Base-by-base conservation (phyloP, 2,888 invertebrate genomes). In the Sturmia bella region DNA sequence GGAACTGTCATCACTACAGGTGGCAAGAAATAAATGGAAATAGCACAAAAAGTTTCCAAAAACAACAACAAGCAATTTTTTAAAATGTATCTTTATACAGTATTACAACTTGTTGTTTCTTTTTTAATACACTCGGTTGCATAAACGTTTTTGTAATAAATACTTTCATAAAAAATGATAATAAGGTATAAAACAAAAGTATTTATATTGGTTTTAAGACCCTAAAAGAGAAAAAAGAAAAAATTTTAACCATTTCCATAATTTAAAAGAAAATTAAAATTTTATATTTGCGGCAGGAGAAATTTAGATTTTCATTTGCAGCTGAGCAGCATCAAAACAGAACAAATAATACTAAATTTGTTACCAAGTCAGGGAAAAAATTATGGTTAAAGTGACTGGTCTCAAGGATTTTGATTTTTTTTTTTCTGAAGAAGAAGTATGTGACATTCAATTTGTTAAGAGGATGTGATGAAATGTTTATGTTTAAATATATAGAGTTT, bases 21-120 rank as follows among this genome's bases (percentile, higher is more conserved):
- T 80, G 80, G 74, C 63, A 68, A 17, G 13, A 61, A 61, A 76
- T 68, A 57, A 68, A 66, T 37, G 45, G 21, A 17, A 15, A 12
- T 45, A 59, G n/a, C n/a, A 50, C 15, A 41, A 21, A 45, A 21
- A 64, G 12, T 37, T 12, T 19, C 7, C 27, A 39, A 77, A 27
- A n/a, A 50, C 13, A 52, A 17, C 4, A 63, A 57, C 0, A 69
- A 24, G 15, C 27, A 70, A n/a, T 21, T 27, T 19, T 48, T 64
- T 3, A 6, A 56, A 15, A 63, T 56, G 56, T 57, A 50, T 48
- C 27, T 56, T 48, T 32, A 59, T 66, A 19, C 15, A 17, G 6
- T 72, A 48, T 75, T 69, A 56, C 13, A 69, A 27, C 17, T 45
- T 37, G 37, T 32, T 4, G 13, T 27, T 2, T 21, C 17, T 27